Conservation (phyloP, 53 echinoderm and acorn worm species). For the Astropecten irregularis region DNA sequence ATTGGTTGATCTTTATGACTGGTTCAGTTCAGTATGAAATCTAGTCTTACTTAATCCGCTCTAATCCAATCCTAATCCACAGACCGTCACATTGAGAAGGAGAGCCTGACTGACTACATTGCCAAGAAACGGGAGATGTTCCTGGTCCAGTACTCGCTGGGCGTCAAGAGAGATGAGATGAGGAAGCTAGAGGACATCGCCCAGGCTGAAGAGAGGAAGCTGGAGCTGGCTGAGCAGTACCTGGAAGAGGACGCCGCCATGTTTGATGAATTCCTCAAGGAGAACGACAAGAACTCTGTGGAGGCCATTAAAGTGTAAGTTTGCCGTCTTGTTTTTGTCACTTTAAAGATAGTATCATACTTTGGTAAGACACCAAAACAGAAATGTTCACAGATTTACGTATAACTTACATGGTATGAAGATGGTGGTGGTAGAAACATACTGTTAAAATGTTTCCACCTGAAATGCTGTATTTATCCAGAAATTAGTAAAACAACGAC, state of each 20-base stretch:
- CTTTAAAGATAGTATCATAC: no score
- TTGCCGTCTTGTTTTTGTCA: no score
- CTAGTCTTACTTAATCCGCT: no score
- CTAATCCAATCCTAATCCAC: neutral
- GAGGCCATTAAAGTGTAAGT: constrained; percentile 97
- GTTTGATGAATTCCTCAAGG: constrained; percentile 99
- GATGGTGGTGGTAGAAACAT: no score
- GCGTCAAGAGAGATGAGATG: constrained; percentile 99
- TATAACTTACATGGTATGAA: no score
- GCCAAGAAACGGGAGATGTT: constrained; percentile 99
- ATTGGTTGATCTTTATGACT: no score
- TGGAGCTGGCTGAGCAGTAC: constrained; percentile 97
- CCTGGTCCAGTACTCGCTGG: constrained; percentile 97
- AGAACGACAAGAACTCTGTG: constrained; percentile 99
- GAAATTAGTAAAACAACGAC: no score
- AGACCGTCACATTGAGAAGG: constrained; percentile 98
- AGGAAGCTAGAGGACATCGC: constrained; percentile 98
- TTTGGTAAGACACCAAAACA: no score
- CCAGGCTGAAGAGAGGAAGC: constrained; percentile 94
- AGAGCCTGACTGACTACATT: constrained; percentile 98
- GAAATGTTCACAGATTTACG: no score
- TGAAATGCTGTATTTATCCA: no score
- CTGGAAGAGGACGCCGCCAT: constrained; percentile 99
- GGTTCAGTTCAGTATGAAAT: no score
- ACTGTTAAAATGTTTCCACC: no score